phyloP scores from a whole-genome alignment of 2,113 vertebrate species.

The Paramormyrops kingsleyae region DNA sequence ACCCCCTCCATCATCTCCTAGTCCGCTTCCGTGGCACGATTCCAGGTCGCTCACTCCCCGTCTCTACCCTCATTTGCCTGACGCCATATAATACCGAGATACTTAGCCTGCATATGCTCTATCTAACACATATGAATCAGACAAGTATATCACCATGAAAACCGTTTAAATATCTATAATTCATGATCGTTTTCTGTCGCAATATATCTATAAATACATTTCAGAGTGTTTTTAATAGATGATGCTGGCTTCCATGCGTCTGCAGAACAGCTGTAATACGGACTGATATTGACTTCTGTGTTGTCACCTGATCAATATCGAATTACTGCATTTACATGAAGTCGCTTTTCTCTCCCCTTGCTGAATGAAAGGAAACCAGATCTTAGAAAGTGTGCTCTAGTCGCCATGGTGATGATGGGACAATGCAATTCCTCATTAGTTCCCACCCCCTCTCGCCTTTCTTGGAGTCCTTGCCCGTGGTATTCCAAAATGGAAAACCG shows the following conservation, averaged over 20 bases:
- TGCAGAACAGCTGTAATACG: neutral
- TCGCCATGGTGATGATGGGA: slow-evolving; percentile 5
- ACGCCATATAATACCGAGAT: neutral
- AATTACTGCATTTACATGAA: neutral
- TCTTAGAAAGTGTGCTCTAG: neutral
- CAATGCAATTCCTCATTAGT: neutral
- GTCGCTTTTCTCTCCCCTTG: neutral
- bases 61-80: neutral
- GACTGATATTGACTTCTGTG: neutral
- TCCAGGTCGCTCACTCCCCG: neutral
- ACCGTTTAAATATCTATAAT: neutral
- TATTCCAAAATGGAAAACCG: neutral
- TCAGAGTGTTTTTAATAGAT: neutral
- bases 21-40: neutral
- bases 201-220: neutral
- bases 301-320: neutral
- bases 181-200: neutral
- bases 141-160: neutral
- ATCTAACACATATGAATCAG: neutral
- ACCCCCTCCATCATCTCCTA: neutral
- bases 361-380: slow-evolving; percentile 8
- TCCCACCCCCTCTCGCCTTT: neutral
- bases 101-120: neutral
- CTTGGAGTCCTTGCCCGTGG: neutral
- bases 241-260: neutral